Evolutionary conservation across 2,113 vertebrate genomes (phyloP).

Genomic region (Picathartes gymnocephalus): DNA sequence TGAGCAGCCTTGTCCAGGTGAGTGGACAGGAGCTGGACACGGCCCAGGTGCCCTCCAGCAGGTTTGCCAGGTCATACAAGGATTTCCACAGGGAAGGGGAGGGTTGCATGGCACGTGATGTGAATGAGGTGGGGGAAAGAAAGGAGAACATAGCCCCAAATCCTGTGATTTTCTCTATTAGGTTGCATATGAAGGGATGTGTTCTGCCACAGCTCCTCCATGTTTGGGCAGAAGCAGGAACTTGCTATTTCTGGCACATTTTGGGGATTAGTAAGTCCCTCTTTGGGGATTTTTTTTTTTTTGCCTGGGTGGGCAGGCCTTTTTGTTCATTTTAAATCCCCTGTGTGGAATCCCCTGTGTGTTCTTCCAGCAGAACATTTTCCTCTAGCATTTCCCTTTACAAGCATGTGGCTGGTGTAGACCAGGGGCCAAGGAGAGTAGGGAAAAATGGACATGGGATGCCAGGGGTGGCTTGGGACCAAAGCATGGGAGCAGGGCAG

Average conservation of each 20-base stretch:
- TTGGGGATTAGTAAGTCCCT: not conserved
- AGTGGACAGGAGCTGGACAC: not conserved
- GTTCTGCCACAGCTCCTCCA: not conserved
- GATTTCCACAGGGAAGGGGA: accelerated
- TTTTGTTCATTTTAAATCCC: not conserved
- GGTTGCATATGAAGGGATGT: not conserved
- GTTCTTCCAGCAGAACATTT: not conserved
- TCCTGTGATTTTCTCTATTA: not conserved
- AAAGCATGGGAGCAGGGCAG: accelerated
- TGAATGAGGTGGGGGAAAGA: not conserved
- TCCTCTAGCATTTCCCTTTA: not conserved
- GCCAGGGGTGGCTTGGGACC: not conserved
- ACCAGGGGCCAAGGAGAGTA: not conserved
- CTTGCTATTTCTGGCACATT: not conserved
- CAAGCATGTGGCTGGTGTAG: not conserved
- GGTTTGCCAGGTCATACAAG: accelerated
- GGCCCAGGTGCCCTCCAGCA: not conserved
- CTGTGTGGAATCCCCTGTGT: not conserved
- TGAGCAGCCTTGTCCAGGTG: not conserved
- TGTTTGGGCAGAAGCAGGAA: not conserved
- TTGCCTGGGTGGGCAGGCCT: not conserved
- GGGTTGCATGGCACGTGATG: not conserved
- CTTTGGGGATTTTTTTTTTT: not conserved
- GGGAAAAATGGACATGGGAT: not conserved
- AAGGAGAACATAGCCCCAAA: not conserved